Evolutionary conservation across 2,113 vertebrate genomes (phyloP), one percentile per base, ranked within the genome.

Genomic region (Cottus gobio): DNA sequence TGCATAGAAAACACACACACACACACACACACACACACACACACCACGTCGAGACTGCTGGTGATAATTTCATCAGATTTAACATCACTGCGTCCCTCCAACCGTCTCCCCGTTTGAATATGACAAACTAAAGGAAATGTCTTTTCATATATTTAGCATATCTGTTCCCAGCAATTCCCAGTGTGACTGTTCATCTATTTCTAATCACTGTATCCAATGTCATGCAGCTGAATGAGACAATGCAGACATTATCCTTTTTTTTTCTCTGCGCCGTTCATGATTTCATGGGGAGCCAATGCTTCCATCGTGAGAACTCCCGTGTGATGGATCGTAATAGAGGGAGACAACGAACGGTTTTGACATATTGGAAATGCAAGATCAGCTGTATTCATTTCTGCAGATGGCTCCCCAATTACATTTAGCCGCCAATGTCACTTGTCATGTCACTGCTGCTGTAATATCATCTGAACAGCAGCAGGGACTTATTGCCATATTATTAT

Each of bases 321-420:
- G 22, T 74, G 70, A 87, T 60, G 81, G 81, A 86, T 85, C 24
- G 3, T 85, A 83, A 80, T 80, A 11, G 75, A 73, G 31, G 79
- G 61, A 82, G 80, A 82, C 75, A n/a, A 68, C 4, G 20, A 30
- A 9, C 67, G 16, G 60, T 80, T 90, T 76, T 83, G 75, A 80
- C 84, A 84, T 75, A 80, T 84, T 87, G 73, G 80, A 83, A 86
- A 91, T 79, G 88, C 89, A 84, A 65, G 37, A 89, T 89, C 87
- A 89, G 90, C 90, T 85, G 42, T 77, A 85, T 67, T 80, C 77
- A 68, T 80, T 89, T 82, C 50, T 71, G 80, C 80, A 87, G 81
- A 88, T 87, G 85, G 81, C 56, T 87, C 75, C 75, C 78, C 80
- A 78, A 89, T 90, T 86, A 86, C 80, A 80, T 72, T 69, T 69